Conservation (phyloP, 2,113 vertebrate species). For the Sprattus sprattus region DNA sequence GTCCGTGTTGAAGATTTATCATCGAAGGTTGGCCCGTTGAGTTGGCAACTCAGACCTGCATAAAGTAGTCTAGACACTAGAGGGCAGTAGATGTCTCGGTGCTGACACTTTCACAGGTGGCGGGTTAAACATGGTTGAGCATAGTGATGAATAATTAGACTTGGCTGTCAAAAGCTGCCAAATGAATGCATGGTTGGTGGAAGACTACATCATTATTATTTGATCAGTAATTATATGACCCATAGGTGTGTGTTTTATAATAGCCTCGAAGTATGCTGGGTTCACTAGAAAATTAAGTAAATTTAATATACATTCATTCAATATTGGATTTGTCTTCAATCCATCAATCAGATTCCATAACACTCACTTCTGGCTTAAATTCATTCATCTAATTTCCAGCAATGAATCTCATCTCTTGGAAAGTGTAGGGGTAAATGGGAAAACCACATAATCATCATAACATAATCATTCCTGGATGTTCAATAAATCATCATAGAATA, state of each 20-base stretch:
- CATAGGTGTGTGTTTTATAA: too few species aligned
- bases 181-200: not conserved
- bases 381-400: not conserved
- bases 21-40: not conserved
- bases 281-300: not conserved
- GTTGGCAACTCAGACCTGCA: not conserved
- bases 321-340: not conserved
- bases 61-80: not conserved
- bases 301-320: not conserved
- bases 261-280: too few species aligned
- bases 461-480: not conserved
- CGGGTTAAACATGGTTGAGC: not conserved
- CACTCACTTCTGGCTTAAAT: not conserved
- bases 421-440: not conserved
- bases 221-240: not conserved
- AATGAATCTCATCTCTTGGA: not conserved
- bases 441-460: not conserved
- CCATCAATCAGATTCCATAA: not conserved
- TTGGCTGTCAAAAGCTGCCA: not conserved
- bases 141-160: too few species aligned
- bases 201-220: not conserved
- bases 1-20: too few species aligned
- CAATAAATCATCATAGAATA: constrained; percentile 30
- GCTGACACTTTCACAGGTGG: not conserved
- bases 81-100: not conserved